Evolutionary conservation across 2,888 invertebrate species (phyloP).

Genomic region (Philonicus albiceps): DNA sequence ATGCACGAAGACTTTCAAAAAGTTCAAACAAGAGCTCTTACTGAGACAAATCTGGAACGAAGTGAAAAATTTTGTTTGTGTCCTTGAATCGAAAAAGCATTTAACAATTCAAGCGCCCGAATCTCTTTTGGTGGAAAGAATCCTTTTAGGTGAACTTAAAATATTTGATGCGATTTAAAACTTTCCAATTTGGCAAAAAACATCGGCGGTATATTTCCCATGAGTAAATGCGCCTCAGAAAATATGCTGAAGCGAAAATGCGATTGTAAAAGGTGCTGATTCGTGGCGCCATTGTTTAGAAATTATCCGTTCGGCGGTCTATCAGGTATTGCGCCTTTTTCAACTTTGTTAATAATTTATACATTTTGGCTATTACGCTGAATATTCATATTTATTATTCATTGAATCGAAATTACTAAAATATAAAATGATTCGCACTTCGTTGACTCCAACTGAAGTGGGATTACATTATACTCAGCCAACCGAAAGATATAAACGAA

Average conservation of each 20-base stretch:
- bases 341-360: not conserved
- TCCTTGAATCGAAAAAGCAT: not conserved
- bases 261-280: not conserved
- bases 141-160: not conserved
- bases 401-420: not conserved
- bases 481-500: not conserved
- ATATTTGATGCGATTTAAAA: not conserved
- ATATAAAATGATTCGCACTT: not conserved
- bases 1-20: not conserved
- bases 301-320: not conserved
- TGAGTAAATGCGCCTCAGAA: not conserved
- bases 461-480: not conserved
- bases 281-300: not conserved
- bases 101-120: not conserved
- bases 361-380: not conserved
- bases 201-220: not conserved
- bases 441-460: not conserved
- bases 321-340: not conserved
- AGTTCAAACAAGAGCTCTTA: not conserved
- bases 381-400: not conserved
- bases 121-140: not conserved
- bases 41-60: not conserved
- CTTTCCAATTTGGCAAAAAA: not conserved
- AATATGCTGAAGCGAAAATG: not conserved
- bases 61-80: not conserved